These are phyloP conservation scores for Casuarius casuarius DNA, from an alignment of 2,113 vertebrate genomes.

Conservation along the genomic window DNA sequence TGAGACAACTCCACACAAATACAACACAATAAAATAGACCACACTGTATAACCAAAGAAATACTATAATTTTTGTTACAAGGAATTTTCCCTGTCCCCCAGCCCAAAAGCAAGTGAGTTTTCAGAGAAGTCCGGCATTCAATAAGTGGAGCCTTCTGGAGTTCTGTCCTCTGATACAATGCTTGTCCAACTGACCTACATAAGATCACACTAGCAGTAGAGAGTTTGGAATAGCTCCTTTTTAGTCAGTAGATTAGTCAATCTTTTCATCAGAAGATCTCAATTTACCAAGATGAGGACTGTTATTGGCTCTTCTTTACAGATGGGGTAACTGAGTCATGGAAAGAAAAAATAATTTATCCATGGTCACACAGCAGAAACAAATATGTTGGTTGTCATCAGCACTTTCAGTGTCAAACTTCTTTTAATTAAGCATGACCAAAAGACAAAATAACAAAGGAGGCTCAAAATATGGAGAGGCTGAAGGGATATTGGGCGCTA, in stretches of 20 bases:
- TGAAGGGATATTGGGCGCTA: background rate
- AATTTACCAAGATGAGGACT: background rate
- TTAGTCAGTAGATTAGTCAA: background rate
- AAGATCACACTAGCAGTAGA: background rate
- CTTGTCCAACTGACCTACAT: background rate
- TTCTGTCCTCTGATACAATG: background rate
- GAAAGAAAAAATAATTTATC: background rate
- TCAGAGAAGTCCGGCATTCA: background rate
- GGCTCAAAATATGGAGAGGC: background rate
- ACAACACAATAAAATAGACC: background rate
- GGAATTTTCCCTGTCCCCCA: background rate
- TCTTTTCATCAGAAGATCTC: background rate
- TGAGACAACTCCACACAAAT: background rate
- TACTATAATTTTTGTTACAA: background rate
- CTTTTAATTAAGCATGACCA: background rate
- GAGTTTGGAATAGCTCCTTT: background rate
- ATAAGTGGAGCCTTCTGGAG: background rate
- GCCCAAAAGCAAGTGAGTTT: background rate
- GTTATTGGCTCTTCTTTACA: background rate
- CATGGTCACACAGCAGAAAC: background rate
- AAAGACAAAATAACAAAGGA: background rate
- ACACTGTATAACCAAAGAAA: rapidly evolving
- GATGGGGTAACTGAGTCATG: background rate
- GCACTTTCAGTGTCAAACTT: background rate
- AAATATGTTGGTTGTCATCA: background rate